Base-by-base conservation (phyloP, 1,140 invertebrate genomes). In the Oreohelix idahoensis region DNA sequence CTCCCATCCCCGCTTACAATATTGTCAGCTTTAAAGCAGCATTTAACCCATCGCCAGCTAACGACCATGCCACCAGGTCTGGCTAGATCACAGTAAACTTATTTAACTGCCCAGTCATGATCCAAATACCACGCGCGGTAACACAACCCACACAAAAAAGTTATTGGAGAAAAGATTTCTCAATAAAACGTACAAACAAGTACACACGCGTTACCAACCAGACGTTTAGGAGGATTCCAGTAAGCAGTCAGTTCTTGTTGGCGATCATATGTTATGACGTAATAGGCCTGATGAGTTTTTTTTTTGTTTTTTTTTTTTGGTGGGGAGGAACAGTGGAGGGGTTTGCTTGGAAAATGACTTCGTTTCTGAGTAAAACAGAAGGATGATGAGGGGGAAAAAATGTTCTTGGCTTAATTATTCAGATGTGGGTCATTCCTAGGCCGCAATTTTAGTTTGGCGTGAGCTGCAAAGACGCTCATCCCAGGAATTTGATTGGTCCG, bases 181-280 rank as follows among this genome's bases (percentile, higher is more conserved):
- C 42, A 8, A 8, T 45, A 45, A 45, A 45, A 8, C 42, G 15
- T 45, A n/a, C n/a, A n/a, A n/a, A n/a, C n/a, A 45, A 45, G 42
- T 8, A 45, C 42, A 45, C 42, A 45, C 42, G 15, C 15, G 42
- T 45, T 45, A 45, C 15, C 42, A 8, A 5, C 42, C 42, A 8
- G 5, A 45, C 42, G n/a, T n/a, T 45, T 15, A 45, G 42, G 15
- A 5, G 42, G 42, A 45, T 45, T 5, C 42, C 53, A 58, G 8
- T 58, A n/a, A n/a, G n/a, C 53, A 58, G 53, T 58, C 53, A 23
- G 2, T 15, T 2, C 26, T 20, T n/a, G 26, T 15, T 58, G 53
- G 15, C 53, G 79, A 80, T 80, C 79, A 51, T 35, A 38, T 66
- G 79, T 80, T 71, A 51, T 80, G 79, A 80, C 79, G 79, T 71